These are phyloP conservation scores for Artibeus jamaicensis DNA, from an alignment of 2,797 vertebrate species.

Conservation along the genomic window DNA sequence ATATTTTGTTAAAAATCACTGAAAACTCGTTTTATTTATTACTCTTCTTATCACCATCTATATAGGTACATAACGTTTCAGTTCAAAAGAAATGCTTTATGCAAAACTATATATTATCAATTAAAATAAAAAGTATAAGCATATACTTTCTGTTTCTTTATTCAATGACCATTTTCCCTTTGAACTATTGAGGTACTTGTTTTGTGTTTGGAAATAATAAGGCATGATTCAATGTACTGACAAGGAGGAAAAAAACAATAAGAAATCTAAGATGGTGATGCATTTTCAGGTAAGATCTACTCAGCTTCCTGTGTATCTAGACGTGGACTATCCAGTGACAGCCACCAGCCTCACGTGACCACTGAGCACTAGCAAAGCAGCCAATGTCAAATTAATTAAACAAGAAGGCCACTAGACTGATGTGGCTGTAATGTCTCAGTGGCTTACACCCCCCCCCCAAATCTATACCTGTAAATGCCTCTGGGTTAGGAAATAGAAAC, in stretches of 20 bases:
- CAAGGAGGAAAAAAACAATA: neutral
- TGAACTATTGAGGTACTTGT: neutral
- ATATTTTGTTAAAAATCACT: constrained; percentile 10
- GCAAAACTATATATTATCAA: neutral
- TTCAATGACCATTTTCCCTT: neutral
- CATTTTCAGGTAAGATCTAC: neutral
- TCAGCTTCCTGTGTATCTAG: neutral
- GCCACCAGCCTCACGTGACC: neutral
- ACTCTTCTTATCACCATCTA: neutral
- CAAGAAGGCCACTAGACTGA: neutral
- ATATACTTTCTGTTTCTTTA: neutral
- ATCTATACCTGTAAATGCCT: neutral
- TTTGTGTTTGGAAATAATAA: neutral
- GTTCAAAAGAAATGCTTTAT: neutral
- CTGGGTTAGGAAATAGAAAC: neutral
- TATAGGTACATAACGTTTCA: neutral
- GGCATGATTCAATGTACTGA: neutral
- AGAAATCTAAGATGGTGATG: neutral
- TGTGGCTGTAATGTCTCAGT: neutral
- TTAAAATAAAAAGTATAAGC: neutral
- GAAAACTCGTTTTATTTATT: neutral
- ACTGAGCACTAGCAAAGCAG: neutral
- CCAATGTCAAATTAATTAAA: neutral
- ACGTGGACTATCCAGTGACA: too few relatives aligned
- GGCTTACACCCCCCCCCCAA: neutral